phyloP scores from a whole-genome alignment of 2,797 vertebrate species.

The Toxotes lorentzi region DNA sequence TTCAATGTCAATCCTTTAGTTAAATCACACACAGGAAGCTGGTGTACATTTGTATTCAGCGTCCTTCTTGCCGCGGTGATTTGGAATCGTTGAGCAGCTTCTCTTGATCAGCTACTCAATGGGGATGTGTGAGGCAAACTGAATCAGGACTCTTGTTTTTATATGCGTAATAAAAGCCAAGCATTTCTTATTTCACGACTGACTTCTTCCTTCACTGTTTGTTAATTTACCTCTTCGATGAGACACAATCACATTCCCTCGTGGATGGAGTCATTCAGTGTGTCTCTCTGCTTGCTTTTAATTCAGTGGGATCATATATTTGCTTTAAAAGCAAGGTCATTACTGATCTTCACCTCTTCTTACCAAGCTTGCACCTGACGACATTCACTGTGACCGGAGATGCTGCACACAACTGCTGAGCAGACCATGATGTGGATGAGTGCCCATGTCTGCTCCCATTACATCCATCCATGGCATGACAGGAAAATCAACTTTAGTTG shows the following conservation, averaged over 20 bases:
- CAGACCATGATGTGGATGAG: neutral
- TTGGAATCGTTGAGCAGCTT: conserved; percentile 12
- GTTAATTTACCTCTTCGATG: neutral
- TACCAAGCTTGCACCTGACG: neutral
- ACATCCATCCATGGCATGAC: no score
- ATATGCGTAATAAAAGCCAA: conserved; percentile 9
- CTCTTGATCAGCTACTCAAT: conserved; percentile 21
- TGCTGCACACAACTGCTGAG: neutral
- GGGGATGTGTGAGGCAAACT: conserved; percentile 3
- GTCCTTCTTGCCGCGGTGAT: neutral
- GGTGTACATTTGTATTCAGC: conserved; percentile 17
- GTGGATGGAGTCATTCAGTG: no score
- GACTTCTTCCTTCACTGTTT: conserved; percentile 3
- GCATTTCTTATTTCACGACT: conserved; percentile 11
- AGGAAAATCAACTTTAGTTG: neutral
- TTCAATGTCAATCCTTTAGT: conserved; percentile 34
- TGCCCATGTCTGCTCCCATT: no score
- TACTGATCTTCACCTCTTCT: conserved; percentile 3
- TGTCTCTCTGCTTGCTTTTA: neutral
- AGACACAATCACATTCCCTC: neutral
- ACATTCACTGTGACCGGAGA: neutral
- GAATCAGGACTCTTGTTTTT: conserved; percentile 24
- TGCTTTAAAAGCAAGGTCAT: neutral
- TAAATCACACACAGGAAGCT: conserved; percentile 7
- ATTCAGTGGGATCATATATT: neutral